These are phyloP conservation scores for Girardinichthys multiradiatus DNA, from an alignment of 2,113 vertebrate genomes.

Conservation along the genomic window DNA sequence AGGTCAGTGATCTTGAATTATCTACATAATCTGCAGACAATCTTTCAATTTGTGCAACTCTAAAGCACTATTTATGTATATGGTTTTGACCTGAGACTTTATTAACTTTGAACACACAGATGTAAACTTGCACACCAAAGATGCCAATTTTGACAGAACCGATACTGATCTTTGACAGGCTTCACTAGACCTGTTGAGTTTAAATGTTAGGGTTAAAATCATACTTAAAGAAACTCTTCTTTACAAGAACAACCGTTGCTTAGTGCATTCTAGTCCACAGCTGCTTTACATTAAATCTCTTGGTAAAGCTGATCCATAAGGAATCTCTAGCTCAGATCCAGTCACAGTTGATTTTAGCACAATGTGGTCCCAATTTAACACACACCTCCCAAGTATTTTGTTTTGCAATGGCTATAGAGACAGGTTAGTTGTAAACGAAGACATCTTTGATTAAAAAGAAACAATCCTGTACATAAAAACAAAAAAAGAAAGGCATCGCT, in stretches of 20 bases:
- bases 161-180: no score
- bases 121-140: no score
- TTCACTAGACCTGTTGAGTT: background rate
- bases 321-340: slow-evolving; percentile 21
- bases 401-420: slow-evolving; percentile 9
- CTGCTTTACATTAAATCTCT: slow-evolving; percentile 21
- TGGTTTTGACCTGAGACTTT: no score
- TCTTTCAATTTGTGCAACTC: no score
- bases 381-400: slow-evolving; percentile 12
- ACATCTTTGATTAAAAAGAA: background rate
- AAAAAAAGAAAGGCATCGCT: slow-evolving; percentile 24
- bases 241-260: background rate
- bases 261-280: slow-evolving; percentile 7
- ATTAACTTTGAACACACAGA: no score
- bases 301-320: slow-evolving; percentile 4
- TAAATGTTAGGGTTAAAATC: background rate
- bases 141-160: no score
- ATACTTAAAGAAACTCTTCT: background rate
- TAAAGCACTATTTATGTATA: no score
- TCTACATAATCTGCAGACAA: no score
- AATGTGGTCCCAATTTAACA: slow-evolving; percentile 33
- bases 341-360: slow-evolving; percentile 7
- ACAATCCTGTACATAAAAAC: background rate
- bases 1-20: no score
- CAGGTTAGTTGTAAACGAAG: background rate